Evolutionary conservation across 2,797 vertebrate genomes (phyloP).

Genomic region (Basileuterus tristriatus): DNA sequence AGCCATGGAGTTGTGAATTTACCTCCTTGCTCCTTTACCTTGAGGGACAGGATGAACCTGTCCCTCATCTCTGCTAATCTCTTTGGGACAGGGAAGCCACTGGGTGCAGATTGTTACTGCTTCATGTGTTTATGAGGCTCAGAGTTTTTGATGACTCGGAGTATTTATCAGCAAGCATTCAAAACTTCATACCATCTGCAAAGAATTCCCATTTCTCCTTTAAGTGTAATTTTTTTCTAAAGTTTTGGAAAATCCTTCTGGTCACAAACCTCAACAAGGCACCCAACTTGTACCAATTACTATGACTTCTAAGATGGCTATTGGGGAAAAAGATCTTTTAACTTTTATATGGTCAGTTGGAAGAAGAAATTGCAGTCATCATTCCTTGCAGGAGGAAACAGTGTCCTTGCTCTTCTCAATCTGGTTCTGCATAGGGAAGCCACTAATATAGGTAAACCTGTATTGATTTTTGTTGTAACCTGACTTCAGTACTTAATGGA

Average conservation of each 20-base stretch:
- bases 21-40: background rate
- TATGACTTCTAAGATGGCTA: background rate
- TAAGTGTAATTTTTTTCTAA: background rate
- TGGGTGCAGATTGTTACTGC: background rate
- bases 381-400: background rate
- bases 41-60: background rate
- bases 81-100: background rate
- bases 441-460: background rate
- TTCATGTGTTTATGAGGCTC: background rate
- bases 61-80: background rate
- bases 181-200: background rate
- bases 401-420: background rate
- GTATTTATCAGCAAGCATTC: background rate
- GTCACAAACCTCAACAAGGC: background rate
- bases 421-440: background rate
- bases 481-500: background rate
- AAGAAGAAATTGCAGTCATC: background rate
- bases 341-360: background rate
- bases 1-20: background rate
- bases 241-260: background rate
- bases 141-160: background rate
- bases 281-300: background rate
- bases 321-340: background rate
- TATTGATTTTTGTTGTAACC: background rate
- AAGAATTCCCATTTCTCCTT: background rate